phyloP scores from a whole-genome alignment of 1,140 invertebrate genomes.

The Cyclina sinensis region DNA sequence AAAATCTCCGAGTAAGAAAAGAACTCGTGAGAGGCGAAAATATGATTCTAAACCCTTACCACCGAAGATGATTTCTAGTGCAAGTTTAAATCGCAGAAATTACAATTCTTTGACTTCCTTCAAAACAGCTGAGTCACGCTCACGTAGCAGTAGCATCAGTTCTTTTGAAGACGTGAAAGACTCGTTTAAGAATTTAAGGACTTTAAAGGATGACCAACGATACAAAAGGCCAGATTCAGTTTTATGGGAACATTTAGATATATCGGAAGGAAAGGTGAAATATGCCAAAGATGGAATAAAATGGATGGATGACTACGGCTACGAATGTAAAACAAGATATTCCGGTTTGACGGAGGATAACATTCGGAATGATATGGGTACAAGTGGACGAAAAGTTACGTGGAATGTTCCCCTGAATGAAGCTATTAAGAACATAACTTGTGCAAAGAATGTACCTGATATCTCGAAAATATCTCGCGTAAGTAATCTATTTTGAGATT shows the following conservation, averaged over 20 bases:
- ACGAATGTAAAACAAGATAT: background rate
- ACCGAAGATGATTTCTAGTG: background rate
- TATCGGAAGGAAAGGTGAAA: background rate
- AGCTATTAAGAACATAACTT: slow-evolving; percentile 19
- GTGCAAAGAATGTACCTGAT: background rate
- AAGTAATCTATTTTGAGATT: background rate
- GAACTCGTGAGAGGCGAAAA: background rate
- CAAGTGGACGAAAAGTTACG: background rate
- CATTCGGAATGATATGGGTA: background rate
- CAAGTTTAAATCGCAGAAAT: background rate
- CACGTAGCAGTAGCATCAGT: background rate
- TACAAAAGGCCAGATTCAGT: slow-evolving; percentile 14
- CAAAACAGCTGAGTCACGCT: background rate
- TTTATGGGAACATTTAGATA: slow-evolving; percentile 1
- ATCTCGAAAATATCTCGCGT: background rate
- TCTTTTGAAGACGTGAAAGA: background rate
- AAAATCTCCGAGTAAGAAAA: slow-evolving; percentile 6
- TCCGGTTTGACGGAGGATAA: background rate
- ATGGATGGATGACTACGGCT: background rate
- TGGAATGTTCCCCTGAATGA: slow-evolving; percentile 30
- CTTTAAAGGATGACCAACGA: background rate
- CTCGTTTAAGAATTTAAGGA: background rate
- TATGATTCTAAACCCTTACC: background rate
- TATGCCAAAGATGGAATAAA: background rate
- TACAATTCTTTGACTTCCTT: too few relatives aligned